Conservation (phyloP, 2,113 vertebrate genomes). For the Forbesichthys papilliferus region DNA sequence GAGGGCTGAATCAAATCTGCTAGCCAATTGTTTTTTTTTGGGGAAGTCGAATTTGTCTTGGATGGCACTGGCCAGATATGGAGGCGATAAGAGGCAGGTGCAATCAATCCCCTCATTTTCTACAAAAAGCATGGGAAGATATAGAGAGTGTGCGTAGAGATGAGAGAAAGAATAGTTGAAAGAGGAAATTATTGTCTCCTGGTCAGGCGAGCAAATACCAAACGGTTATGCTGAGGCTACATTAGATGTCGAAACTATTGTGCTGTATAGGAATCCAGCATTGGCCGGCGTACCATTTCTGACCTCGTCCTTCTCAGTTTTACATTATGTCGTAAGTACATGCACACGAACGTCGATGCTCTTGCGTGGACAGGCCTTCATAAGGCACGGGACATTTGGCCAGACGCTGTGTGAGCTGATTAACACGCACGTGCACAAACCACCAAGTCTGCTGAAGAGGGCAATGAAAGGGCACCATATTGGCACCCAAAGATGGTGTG, state of each 20-base stretch:
- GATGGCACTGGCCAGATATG: constrained; percentile 35
- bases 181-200: not conserved
- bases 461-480: constrained; percentile 35
- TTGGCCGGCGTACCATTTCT: not conserved
- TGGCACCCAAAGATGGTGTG: constrained; percentile 17
- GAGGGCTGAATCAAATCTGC: no score
- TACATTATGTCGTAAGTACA: constrained; percentile 8
- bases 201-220: not conserved
- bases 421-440: constrained; percentile 46
- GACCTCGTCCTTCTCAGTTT: not conserved
- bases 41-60: constrained; percentile 2
- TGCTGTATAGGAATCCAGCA: no score
- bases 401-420: constrained; percentile 60
- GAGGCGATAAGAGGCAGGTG: constrained; percentile 11
- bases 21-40: no score
- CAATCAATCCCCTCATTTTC: constrained; percentile 14
- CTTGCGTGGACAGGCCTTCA: constrained; percentile 39
- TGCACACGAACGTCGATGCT: constrained; percentile 12
- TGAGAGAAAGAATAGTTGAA: not conserved
- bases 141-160: not conserved
- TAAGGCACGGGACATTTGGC: constrained; percentile 51
- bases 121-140: constrained; percentile 5
- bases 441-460: constrained; percentile 52
- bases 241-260: no score
- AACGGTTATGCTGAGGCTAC: no score